A percentile compares a stretch with the other conserved stretches of the same genome.
Evolutionary conservation across 2,797 vertebrate genomes (phyloP).

Genomic region (Crotalus adamanteus): DNA sequence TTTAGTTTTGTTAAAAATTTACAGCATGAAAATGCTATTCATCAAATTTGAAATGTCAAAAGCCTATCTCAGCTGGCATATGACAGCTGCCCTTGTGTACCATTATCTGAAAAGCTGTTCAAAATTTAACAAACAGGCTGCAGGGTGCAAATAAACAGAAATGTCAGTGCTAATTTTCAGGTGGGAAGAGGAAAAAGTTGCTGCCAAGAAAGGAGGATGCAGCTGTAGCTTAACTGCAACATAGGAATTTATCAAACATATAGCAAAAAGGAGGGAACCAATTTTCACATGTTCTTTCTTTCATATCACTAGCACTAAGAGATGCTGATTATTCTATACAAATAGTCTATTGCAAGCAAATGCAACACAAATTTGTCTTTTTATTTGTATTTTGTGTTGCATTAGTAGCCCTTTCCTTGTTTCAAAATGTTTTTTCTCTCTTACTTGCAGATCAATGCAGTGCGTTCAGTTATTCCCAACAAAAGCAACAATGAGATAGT

Average conservation of each 20-base stretch:
- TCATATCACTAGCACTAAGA: background rate
- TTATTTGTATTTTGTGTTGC: background rate
- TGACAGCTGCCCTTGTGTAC: conserved; percentile 55
- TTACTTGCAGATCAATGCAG: conserved; percentile 72
- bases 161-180: conserved; percentile 52
- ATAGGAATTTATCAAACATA: background rate
- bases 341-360: background rate
- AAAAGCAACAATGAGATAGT: conserved; percentile 81
- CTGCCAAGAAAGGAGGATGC: conserved; percentile 21
- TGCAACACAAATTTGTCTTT: background rate
- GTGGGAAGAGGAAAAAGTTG: conserved; percentile 43
- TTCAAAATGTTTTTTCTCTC: conserved; percentile 24
- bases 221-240: background rate
- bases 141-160: conserved; percentile 52
- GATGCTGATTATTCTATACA: background rate
- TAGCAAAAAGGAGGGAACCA: background rate
- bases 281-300: background rate
- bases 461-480: conserved; percentile 76
- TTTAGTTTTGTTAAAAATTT: conserved; percentile 13
- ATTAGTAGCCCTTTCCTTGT: background rate
- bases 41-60: conserved; percentile 25
- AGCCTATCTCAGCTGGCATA: background rate
- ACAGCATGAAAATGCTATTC: background rate
- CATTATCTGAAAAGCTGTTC: conserved; percentile 67
- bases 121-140: conserved; percentile 57